Evolutionary conservation across 2,113 vertebrate genomes (phyloP).

Genomic region (Xiphias gladius): DNA sequence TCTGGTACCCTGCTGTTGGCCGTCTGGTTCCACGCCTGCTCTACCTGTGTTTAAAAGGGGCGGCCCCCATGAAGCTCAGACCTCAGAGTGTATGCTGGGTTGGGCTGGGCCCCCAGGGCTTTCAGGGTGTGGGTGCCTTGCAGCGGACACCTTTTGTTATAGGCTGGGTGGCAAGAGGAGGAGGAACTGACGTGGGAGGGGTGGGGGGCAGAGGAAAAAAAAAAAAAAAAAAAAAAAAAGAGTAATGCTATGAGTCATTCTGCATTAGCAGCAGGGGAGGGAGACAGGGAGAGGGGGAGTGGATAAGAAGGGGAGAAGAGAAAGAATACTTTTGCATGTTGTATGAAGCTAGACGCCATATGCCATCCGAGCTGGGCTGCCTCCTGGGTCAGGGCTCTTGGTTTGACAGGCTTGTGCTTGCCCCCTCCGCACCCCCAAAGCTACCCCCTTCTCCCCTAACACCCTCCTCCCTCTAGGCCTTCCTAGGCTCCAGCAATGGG

Average conservation of each 20-base stretch:
- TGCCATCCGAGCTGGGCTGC: constrained; percentile 94
- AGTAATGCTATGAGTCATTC: constrained; percentile 99
- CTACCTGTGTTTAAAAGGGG: constrained; percentile 84
- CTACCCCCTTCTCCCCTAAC: constrained; percentile 76
- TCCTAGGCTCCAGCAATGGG: constrained; percentile 58
- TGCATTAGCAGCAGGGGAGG: constrained; percentile 90
- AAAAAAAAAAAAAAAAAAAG: constrained; percentile 84
- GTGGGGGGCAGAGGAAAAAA: not conserved
- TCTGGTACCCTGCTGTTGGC: constrained; percentile 79
- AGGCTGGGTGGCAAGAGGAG: constrained; percentile 76
- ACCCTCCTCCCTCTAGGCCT: constrained; percentile 74
- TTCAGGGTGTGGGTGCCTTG: constrained; percentile 89
- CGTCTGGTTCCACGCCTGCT: constrained; percentile 80
- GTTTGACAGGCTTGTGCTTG: constrained; percentile 92
- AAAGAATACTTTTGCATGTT: constrained; percentile 98
- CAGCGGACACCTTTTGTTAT: constrained; percentile 85
- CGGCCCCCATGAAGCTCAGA: constrained; percentile 64
- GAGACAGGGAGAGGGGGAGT: constrained; percentile 61
- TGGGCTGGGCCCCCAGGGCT: constrained; percentile 72
- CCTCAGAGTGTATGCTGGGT: constrained; percentile 64
- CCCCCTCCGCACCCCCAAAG: constrained; percentile 84
- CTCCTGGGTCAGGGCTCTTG: constrained; percentile 91
- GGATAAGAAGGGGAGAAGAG: constrained; percentile 75
- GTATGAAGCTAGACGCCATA: constrained; percentile 99
- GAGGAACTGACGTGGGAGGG: constrained; percentile 59